Percentiles rank a stretch among this genome's conserved stretches.
phyloP scores from a whole-genome alignment of 2,113 vertebrate species.

The Tyto alba region DNA sequence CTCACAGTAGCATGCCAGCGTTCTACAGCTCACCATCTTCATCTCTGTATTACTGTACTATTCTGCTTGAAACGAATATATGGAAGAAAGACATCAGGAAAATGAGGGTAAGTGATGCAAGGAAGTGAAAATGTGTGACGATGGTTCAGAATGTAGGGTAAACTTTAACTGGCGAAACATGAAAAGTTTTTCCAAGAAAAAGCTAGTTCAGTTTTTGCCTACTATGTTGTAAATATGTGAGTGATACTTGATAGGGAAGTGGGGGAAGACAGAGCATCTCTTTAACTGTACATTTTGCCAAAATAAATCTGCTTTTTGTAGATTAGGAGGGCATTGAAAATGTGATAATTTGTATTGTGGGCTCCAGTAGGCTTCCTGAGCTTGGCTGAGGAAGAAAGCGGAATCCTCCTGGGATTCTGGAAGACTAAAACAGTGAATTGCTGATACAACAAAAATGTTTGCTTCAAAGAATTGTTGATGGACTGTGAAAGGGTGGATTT shows the following conservation, averaged over 20 bases:
- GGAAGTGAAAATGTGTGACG: background rate
- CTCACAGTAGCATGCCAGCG: accelerated
- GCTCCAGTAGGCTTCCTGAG: background rate
- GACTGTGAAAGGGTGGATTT: background rate
- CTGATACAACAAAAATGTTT: background rate
- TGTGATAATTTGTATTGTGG: background rate
- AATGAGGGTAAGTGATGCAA: background rate
- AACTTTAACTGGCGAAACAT: background rate
- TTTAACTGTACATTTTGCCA: background rate
- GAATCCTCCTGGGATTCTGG: background rate
- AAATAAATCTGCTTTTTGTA: background rate
- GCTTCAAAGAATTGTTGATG: background rate
- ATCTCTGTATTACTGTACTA: background rate
- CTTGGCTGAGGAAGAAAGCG: conserved; percentile 17
- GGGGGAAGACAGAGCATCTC: background rate
- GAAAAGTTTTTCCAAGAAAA: background rate
- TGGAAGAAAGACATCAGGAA: background rate
- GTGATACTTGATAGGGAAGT: background rate
- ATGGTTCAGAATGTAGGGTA: background rate
- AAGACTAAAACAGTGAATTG: background rate
- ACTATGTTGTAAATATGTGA: background rate
- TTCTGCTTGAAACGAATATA: background rate
- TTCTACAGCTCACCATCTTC: background rate
- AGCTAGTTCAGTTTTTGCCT: background rate
- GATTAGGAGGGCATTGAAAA: conserved; percentile 9